Evolutionary conservation across 2,797 vertebrate genomes (phyloP), one percentile per base, ranked within the genome.

Genomic region (Micrastur ruficollis): DNA sequence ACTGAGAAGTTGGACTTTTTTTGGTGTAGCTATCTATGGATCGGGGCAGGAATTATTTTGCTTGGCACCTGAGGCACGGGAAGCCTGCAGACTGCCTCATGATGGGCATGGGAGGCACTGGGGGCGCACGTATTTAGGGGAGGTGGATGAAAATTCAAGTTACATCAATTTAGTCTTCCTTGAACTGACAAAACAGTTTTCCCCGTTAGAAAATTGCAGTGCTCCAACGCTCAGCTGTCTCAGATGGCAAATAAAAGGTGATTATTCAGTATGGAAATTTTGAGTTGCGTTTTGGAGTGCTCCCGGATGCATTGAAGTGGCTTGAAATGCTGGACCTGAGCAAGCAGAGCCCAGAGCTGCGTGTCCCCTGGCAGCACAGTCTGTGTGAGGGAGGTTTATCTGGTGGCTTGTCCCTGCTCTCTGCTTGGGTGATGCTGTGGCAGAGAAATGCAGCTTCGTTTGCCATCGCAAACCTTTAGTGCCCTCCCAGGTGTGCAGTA

Each of bases 161-260:
- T 56, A 50, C 36, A 20, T 62, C 90, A 53, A 32, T 93, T 95
- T 75, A 72, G 26, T 53, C 78, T 86, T 90, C 73, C 81, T 61
- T 61, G 66, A 92, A 91, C 91, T 94, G 86, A 86, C 86, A 89
- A 89, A 94, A 86, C 70, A 81, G 46, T 65, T 89, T 84, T 82
- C 22, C 38, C 71, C 31, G 0, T 38, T 18, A 86, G 87, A 23
- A 95, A 91, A 95, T 29, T 70, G 86, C 63, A 82, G 84, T 5
- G 27, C 75, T 93, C 73, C 89, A 56, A 7, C 0, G 3, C 55
- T 81, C 46, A 12, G 67, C 84, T 59, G 55, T 63, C 91, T 95
- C 86, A 12, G 84, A 1, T 5, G 6, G 87, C 67, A 87, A 87
- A 68, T 38, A 53, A 55, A 87, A 92, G 89, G 62, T 14, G 63